Base-by-base conservation (phyloP, 2,888 invertebrate species). In the Synergus umbraculus region DNA sequence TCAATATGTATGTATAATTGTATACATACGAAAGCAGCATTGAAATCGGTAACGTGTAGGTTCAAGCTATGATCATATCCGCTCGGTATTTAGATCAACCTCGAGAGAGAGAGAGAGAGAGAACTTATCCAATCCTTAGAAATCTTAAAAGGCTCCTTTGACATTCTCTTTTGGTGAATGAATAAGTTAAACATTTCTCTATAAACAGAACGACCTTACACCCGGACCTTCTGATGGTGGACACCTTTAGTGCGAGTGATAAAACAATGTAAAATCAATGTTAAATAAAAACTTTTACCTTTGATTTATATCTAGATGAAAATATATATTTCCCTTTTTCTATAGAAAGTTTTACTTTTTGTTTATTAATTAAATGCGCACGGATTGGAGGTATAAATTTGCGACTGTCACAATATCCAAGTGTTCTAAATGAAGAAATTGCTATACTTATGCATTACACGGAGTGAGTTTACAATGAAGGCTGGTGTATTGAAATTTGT, bases 41-140 rank as follows among this genome's bases (percentile, higher is more conserved):
- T 54, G 67, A 80, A 66, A 80, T 64, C 65, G 79, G 79, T 78
- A 41, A 77, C 80, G 87, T 86, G 83, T 85, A 85, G 84, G 81
- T 86, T 87, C 83, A 76, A 81, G 73, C 78, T 83, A 82, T 85
- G 87, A 88, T 88, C 85, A 85, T 88, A 88, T 87, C 86, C 81
- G 58, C 65, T 64, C 83, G 87, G 87, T 88, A 88, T 88, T 88
- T 88, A 87, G 88, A 85, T 86, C 87, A 82, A 84, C 83, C 85
- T 84, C 18, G 54, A 54, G 37, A 82, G 0, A 54, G 54, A 54
- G 37, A 82, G 0, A 54, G 54, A 54, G 22, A 22, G 22, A 22
- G 1, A 22, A 54, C 9, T 9, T 54, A 54, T 54, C 54, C 54
- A 18, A 18, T 54, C n/a, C 54, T 54, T 54, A 54, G 18, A 54